Conservation (phyloP, 2,888 invertebrate species). For the Drosophila peninsularis region DNA sequence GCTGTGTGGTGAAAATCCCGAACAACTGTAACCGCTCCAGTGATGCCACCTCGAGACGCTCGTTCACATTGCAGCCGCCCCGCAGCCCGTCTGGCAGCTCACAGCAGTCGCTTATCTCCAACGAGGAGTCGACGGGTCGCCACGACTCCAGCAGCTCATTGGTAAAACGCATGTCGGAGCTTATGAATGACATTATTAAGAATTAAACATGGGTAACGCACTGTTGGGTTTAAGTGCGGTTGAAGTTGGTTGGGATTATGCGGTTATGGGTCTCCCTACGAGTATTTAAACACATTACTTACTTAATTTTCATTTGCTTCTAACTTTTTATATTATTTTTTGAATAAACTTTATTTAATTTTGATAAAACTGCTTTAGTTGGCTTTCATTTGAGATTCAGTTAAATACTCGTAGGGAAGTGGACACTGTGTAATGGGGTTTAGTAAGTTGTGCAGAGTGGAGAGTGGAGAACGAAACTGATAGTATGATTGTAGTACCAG, state of each 20-base stretch:
- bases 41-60: slow-evolving; percentile 82
- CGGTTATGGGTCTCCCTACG: slow-evolving; percentile 62
- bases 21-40: slow-evolving; percentile 94
- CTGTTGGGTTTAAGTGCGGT: slow-evolving; percentile 5
- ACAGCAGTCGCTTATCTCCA: slow-evolving; percentile 87
- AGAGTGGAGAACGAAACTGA: too few species aligned
- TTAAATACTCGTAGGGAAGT: slow-evolving; percentile 65
- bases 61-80: slow-evolving; percentile 84
- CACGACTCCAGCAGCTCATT: slow-evolving; percentile 86
- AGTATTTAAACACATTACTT: slow-evolving; percentile 63
- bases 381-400: slow-evolving; percentile 38
- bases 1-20: slow-evolving; percentile 98
- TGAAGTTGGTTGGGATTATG: slow-evolving; percentile 1
- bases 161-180: slow-evolving; percentile 90
- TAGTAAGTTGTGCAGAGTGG: slow-evolving; percentile 1
- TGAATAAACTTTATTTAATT: slow-evolving; percentile 61
- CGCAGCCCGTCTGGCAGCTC: slow-evolving; percentile 92
- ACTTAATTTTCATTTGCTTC: slow-evolving; percentile 41
- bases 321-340: slow-evolving; percentile 51
- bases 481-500: too few species aligned
- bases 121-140: slow-evolving; percentile 85
- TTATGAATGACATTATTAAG: slow-evolving; percentile 86
- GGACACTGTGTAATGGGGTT: neutral
- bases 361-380: slow-evolving; percentile 27
- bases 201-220: slow-evolving; percentile 60